Evolutionary conservation across 1,140 invertebrate species (phyloP), one percentile per base, ranked within the genome.

Genomic region (Nasonia longicornis): DNA sequence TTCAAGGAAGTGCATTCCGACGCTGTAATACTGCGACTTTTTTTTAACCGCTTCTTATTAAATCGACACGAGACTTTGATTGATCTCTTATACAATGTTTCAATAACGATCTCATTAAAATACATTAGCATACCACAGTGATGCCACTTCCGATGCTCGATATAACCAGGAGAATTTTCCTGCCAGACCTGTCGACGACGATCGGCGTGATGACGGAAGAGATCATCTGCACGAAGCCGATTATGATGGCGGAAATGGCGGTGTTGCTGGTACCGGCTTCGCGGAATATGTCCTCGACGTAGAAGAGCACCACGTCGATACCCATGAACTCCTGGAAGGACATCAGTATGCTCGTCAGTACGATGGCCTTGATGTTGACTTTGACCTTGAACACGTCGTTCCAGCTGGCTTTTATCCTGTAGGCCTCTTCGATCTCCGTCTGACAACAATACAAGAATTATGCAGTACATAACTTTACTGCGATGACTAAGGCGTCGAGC

Each of bases 271-370:
- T 92, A 2, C 93, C 92, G 20, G 95, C 92, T 16, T 91, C 91
- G 2, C 89, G 85, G 84, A 95, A 96, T 85, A 95, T 96, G 14
- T 90, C 92, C 71, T 94, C 93, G 77, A 95, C 93, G 87, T 95
- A 96, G 88, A 96, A 96, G 45, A 96, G 92, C 1, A 97, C 93
- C 7, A 94, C 94, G 89, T 96, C 96, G 86, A 95, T 95, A 45
- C 95, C 95, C 10, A 93, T 94, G 52, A 96, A 90, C 89, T 95
- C 94, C 85, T 95, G 94, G 88, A 94, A 94, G 71, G 92, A 87
- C 80, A 96, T 93, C 72, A 97, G 89, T 11, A 93, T 92, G 78
- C 94, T 92, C 0, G 93, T 93, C 29, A 96, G 92, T 73, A 94
- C 91, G 77, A 96, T 89, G 0, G 93, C 93, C 84, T 92, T 94